Percentiles rank a stretch among this genome's conserved stretches.
phyloP scores from a whole-genome alignment of 2,888 invertebrate species.

The Nemotelus nigrinus region DNA sequence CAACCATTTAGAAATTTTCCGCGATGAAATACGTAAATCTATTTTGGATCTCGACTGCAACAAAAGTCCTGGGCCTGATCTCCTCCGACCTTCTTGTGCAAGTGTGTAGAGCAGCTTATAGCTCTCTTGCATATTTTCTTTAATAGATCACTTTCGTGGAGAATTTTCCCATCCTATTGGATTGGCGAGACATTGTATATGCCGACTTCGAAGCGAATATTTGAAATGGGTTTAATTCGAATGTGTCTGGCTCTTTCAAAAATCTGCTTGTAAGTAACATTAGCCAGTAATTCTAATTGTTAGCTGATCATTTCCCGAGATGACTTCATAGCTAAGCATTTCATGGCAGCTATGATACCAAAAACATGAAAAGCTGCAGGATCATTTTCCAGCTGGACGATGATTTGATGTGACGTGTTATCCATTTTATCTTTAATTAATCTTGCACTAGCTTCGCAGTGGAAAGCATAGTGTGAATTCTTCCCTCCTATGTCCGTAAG shows the following conservation, averaged over 20 bases:
- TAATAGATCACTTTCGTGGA: no score
- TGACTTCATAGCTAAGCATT: neutral
- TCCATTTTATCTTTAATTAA: neutral
- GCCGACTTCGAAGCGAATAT: slow-evolving; percentile 67
- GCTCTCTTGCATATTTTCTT: no score
- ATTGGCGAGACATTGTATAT: slow-evolving; percentile 66
- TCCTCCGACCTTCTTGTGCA: no score
- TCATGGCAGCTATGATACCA: slow-evolving; percentile 16
- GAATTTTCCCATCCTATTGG: no score
- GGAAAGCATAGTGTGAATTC: slow-evolving; percentile 30
- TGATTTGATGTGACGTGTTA: neutral
- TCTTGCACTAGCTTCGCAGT: slow-evolving; percentile 40
- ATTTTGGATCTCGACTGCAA: no score
- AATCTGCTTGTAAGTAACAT: neutral
- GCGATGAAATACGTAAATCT: no score
- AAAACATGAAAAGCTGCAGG: neutral
- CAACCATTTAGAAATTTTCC: no score
- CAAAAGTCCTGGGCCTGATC: no score
- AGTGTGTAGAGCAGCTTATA: no score
- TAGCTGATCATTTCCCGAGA: neutral
- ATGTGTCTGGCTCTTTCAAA: neutral
- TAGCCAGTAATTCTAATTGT: neutral
- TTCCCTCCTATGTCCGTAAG: slow-evolving; percentile 16
- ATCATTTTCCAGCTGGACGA: neutral
- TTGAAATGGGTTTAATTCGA: slow-evolving; percentile 54